These are phyloP conservation scores for Bungarus multicinctus DNA, from an alignment of 2,113 vertebrate genomes.

Conservation along the genomic window DNA sequence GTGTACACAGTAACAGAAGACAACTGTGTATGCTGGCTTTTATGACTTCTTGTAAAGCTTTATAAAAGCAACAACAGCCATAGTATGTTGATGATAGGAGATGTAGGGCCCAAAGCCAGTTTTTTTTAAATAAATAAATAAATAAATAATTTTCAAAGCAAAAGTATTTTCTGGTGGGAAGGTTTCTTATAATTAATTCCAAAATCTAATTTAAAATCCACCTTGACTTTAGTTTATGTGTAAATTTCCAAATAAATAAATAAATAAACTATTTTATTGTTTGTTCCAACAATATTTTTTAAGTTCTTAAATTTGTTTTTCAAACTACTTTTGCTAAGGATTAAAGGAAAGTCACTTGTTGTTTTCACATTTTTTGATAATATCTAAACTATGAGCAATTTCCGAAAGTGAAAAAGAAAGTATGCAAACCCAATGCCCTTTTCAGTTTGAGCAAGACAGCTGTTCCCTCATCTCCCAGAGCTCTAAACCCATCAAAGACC, in stretches of 20 bases:
- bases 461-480: background rate
- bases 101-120: background rate
- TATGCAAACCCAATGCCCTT: background rate
- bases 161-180: background rate
- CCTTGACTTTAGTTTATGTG: background rate
- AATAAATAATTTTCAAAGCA: background rate
- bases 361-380: background rate
- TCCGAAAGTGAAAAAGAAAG: background rate
- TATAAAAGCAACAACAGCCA: constrained; percentile 40
- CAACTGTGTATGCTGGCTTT: constrained; percentile 39
- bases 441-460: background rate
- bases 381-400: background rate
- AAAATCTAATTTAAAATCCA: background rate
- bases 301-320: background rate
- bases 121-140: background rate
- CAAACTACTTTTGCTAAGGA: background rate
- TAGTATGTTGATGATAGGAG: background rate
- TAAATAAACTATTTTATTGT: background rate
- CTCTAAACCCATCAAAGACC: background rate
- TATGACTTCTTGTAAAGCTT: constrained; percentile 47
- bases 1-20: constrained; percentile 54
- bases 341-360: background rate
- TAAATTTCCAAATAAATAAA: background rate
- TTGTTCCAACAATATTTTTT: background rate
- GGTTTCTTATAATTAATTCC: background rate